Evolutionary conservation across 2,888 invertebrate genomes (phyloP).

Genomic region (Athripsodes cinereus): DNA sequence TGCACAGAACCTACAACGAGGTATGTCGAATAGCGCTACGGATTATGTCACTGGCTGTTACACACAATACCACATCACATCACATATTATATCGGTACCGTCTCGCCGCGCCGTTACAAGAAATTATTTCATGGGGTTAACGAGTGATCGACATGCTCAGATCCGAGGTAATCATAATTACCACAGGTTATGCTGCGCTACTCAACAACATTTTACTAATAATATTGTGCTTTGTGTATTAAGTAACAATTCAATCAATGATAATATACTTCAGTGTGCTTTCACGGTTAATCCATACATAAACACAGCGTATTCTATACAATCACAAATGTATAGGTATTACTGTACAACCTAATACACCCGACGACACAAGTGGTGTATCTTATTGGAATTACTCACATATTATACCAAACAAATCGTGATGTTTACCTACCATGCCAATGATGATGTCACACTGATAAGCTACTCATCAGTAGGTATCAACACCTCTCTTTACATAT

Average conservation of each 20-base stretch:
- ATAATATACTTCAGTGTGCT: neutral
- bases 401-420: too few relatives aligned
- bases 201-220: neutral
- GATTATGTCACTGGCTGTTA: too few relatives aligned
- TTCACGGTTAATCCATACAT: neutral
- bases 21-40: neutral
- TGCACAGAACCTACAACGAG: neutral
- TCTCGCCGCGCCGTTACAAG: neutral
- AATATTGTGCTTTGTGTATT: neutral
- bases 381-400: too few relatives aligned
- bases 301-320: too few relatives aligned
- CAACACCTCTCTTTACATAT: too few relatives aligned
- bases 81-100: neutral
- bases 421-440: too few relatives aligned
- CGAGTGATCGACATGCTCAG: neutral
- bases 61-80: neutral
- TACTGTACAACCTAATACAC: too few relatives aligned
- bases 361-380: too few relatives aligned
- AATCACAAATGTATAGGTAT: too few relatives aligned
- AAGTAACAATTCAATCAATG: neutral
- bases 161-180: slow-evolving; percentile 3
- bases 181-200: neutral
- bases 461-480: too few relatives aligned
- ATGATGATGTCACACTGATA: too few relatives aligned
- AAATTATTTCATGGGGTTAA: slow-evolving; percentile 7